Base-by-base conservation (phyloP, 2,113 vertebrate species). In the Python bivittatus region DNA sequence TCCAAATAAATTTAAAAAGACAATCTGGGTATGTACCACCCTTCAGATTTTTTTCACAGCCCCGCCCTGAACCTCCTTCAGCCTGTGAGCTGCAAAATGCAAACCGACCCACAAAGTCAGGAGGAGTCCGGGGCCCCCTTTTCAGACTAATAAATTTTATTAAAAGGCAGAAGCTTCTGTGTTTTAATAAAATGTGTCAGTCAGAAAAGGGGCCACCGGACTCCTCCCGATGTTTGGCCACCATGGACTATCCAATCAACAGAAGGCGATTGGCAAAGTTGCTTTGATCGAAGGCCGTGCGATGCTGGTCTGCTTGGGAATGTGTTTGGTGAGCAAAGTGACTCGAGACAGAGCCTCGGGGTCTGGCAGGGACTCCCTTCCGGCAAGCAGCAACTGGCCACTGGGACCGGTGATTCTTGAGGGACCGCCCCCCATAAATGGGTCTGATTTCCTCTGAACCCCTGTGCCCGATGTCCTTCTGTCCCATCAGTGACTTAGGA, bases 1-100 rank as follows among this genome's bases (percentile, higher is more conserved):
- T 52, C 5, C 29, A 83, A 92, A 83, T 83, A 92, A 92, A 44
- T 25, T 57, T 48, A 9, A 33, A 91, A 91, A 64, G 42, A 79
- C 10, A 0, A 2, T 57, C 20, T 86, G 23, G 3, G 6, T 8
- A 1, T 17, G 5, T 68, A 13, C 12, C 61, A 5, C 11, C 4
- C 12, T 72, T 23, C 11, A 27, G 27, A 64, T 27, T 61, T 61
- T 60, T 60, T 64, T 64, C 10, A 60, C 25, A 57, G 48, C 48
- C 5, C 48, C 48, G 7, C 48, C 48, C 48, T 6, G 6, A 61
- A 64, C 12, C 60, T 2, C 9, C 27, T 61, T 12, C 29, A 11
- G 25, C 60, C 29, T 27, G 25, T 29, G 60, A 27, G 60, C 1
- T 61, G 60, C 60, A 64, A 64, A 64, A 64, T 11, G 60, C 61